Percentiles rank a stretch among this genome's conserved stretches.
phyloP scores from a whole-genome alignment of 2,888 invertebrate genomes.

The Galeruca laticollis region DNA sequence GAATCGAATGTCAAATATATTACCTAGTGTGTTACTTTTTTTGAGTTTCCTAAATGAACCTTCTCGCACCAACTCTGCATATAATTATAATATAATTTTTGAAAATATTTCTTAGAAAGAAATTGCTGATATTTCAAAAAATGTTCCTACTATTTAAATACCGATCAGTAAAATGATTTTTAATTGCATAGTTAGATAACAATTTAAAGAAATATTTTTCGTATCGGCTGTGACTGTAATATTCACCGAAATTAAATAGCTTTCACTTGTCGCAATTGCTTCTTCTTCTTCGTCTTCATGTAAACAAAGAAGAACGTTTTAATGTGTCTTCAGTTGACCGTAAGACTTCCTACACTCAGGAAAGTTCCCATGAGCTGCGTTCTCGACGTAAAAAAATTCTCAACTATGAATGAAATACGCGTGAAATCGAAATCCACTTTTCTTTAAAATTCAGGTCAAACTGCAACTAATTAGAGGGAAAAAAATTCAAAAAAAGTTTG shows the following conservation, averaged over 20 bases:
- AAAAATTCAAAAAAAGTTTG: constrained; percentile 6
- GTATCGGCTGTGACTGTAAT: background rate
- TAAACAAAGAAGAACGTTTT: constrained; percentile 45
- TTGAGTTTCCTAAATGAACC: too few species aligned
- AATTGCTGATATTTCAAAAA: too few species aligned
- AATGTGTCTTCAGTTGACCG: constrained; percentile 52
- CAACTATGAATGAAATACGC: constrained; percentile 32
- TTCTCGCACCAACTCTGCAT: too few species aligned
- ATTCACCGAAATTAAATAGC: constrained; percentile 48
- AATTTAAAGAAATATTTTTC: constrained; percentile 26
- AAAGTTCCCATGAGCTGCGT: constrained; percentile 40
- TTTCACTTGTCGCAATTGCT: constrained; percentile 58
- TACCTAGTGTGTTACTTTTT: too few species aligned
- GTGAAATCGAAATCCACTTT: constrained; percentile 27
- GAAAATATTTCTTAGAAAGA: too few species aligned
- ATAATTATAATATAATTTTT: too few species aligned
- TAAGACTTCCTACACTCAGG: constrained; percentile 58
- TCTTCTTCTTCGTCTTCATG: constrained; percentile 52
- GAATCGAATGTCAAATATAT: too few species aligned
- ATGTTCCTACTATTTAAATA: too few species aligned
- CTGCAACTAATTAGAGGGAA: constrained; percentile 15
- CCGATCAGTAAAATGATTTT: background rate
- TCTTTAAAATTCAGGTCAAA: constrained; percentile 22
- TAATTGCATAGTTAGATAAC: background rate
- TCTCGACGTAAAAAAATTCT: constrained; percentile 23